Conservation (phyloP, 1,140 invertebrate species). For the Sitophilus oryzae region DNA sequence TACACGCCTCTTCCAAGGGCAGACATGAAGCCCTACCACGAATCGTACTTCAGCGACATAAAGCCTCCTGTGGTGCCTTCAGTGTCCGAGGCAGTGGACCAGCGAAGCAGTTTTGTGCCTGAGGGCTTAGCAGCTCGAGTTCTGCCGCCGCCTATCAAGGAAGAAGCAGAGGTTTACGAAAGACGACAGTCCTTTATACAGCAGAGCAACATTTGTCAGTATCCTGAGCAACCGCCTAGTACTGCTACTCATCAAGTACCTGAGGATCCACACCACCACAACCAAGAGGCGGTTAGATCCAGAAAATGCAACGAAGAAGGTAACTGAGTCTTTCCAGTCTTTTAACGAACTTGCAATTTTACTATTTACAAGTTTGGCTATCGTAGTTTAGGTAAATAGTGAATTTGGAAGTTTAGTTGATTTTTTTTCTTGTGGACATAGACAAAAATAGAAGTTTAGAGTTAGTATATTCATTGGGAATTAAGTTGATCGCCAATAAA, state of each 20-base stretch:
- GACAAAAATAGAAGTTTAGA: no score
- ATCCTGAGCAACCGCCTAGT: conserved; percentile 55
- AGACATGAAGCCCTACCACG: conserved; percentile 67
- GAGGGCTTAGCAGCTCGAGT: conserved; percentile 75
- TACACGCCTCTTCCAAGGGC: conserved; percentile 62
- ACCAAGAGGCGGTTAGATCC: conserved; percentile 37
- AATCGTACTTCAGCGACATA: conserved; percentile 62
- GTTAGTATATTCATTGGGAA: no score
- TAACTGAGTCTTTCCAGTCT: conserved; percentile 17
- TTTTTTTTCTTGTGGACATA: no score
- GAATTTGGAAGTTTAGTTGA: background rate
- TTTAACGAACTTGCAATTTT: background rate
- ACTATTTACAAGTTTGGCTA: background rate
- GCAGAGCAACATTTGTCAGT: conserved; percentile 28
- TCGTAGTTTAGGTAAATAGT: background rate
- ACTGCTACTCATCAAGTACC: conserved; percentile 53
- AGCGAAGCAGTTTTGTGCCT: conserved; percentile 44
- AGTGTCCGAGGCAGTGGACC: conserved; percentile 50
- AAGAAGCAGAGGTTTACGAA: conserved; percentile 38
- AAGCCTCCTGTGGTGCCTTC: conserved; percentile 49
- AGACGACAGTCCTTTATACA: conserved; percentile 14
- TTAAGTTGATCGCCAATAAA: no score
- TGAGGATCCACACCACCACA: conserved; percentile 8
- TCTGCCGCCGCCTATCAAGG: conserved; percentile 47
- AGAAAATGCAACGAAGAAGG: conserved; percentile 42